Evolutionary conservation across 2,113 vertebrate species (phyloP).

Genomic region (Chelonoidis abingdonii): DNA sequence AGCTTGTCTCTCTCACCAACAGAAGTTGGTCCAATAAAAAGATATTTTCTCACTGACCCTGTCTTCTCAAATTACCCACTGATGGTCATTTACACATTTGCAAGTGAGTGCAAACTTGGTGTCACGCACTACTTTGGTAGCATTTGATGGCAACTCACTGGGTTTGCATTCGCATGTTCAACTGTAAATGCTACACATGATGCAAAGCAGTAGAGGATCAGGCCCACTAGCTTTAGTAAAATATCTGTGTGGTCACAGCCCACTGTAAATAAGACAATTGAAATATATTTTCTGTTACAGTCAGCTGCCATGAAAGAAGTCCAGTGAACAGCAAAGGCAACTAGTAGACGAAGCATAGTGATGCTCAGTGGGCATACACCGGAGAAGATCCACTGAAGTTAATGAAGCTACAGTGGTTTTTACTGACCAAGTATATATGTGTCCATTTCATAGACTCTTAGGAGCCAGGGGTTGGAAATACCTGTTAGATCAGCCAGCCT

Average conservation of each 20-base stretch:
- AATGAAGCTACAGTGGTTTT: not conserved
- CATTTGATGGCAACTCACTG: not conserved
- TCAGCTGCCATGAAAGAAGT: not conserved
- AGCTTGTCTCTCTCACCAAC: not conserved
- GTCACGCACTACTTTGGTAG: not conserved
- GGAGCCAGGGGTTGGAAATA: not conserved
- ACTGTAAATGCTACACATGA: not conserved
- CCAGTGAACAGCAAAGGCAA: not conserved
- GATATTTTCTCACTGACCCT: not conserved
- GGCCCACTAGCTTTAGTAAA: not conserved
- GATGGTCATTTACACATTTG: not conserved
- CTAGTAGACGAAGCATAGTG: not conserved
- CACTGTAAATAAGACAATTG: not conserved
- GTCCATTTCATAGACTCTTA: not conserved
- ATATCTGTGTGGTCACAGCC: not conserved
- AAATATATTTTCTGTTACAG: not conserved
- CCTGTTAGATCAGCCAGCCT: not conserved
- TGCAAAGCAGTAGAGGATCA: not conserved
- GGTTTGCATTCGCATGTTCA: not conserved
- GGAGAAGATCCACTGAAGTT: not conserved
- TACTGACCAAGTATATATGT: not conserved
- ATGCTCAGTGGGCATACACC: not conserved
- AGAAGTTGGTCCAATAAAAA: not conserved
- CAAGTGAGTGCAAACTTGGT: not conserved
- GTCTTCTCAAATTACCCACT: not conserved